Evolutionary conservation across 2,888 invertebrate genomes (phyloP).

Genomic region (Sarcophaga caerulescens): DNA sequence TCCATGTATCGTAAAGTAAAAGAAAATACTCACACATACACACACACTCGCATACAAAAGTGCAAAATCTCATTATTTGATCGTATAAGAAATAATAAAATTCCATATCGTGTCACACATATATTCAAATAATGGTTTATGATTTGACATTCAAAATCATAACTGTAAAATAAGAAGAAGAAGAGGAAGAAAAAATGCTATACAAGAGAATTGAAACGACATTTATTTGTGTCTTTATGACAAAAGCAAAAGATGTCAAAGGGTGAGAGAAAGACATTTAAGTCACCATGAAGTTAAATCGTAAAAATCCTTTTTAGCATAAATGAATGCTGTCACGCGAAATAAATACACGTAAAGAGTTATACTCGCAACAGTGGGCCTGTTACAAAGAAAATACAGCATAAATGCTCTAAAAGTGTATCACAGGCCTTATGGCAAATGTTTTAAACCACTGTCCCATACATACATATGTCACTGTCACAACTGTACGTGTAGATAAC

Average conservation of each 20-base stretch:
- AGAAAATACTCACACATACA: slow-evolving; percentile 26
- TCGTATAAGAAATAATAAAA: slow-evolving; percentile 48
- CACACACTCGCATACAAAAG: slow-evolving; percentile 57
- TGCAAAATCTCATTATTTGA: slow-evolving; percentile 69
- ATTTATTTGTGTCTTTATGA: slow-evolving; percentile 42
- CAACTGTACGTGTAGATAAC: slow-evolving; percentile 16
- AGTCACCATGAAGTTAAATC: slow-evolving; percentile 48
- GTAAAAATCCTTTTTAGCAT: slow-evolving; percentile 62
- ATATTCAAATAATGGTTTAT: slow-evolving; percentile 11
- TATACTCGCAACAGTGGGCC: background rate
- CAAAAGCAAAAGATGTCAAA: background rate
- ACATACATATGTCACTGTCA: slow-evolving; percentile 15
- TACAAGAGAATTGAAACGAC: slow-evolving; percentile 51
- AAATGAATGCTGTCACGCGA: slow-evolving; percentile 51
- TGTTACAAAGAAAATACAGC: background rate
- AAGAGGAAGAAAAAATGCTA: slow-evolving; percentile 2
- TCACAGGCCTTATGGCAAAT: background rate
- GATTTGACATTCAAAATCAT: slow-evolving; percentile 47
- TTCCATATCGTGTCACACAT: background rate
- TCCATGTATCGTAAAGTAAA: background rate
- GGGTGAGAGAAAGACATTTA: slow-evolving; percentile 31
- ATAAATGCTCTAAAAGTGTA: background rate
- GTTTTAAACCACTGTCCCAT: slow-evolving; percentile 13
- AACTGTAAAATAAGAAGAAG: slow-evolving; percentile 22
- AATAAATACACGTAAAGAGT: slow-evolving; percentile 40